phyloP scores from a whole-genome alignment of 2,888 invertebrate species.

The Enchytraeus crypticus region DNA sequence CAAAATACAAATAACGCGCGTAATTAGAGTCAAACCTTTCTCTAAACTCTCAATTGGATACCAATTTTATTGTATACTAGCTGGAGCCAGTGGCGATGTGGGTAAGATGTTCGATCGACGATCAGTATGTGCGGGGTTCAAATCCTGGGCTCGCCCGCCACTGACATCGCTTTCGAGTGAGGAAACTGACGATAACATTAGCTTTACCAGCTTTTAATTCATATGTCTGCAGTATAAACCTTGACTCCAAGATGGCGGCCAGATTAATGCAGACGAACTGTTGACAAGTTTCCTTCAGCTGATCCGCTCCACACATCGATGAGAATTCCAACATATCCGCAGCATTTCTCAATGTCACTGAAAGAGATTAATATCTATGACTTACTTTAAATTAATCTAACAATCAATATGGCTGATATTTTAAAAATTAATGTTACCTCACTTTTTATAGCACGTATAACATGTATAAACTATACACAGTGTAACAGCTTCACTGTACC shows the following conservation, averaged over 20 bases:
- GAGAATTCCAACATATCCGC: conserved; percentile 69
- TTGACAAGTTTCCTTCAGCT: conserved; percentile 65
- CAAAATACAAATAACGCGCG: too few species aligned
- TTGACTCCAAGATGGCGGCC: conserved; percentile 62
- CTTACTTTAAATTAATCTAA: not conserved
- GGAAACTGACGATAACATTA: not conserved
- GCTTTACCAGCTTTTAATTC: not conserved
- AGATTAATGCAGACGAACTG: conserved; percentile 71
- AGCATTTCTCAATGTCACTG: conserved; percentile 65
- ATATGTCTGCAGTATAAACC: conserved; percentile 34
- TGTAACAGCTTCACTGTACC: too few species aligned
- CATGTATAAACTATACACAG: too few species aligned
- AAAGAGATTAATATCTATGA: not conserved
- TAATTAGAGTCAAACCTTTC: too few species aligned
- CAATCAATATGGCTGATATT: not conserved
- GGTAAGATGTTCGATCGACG: too few species aligned
- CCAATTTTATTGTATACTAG: not conserved
- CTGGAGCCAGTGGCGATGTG: too few species aligned
- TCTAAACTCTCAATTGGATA: not conserved
- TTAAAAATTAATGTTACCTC: not conserved
- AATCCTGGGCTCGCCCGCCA: not conserved
- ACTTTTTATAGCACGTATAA: too few species aligned
- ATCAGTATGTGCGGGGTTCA: not conserved
- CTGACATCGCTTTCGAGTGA: too few species aligned
- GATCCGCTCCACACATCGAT: conserved; percentile 64